Evolutionary conservation across 2,797 vertebrate species (phyloP), one percentile per base, ranked within the genome.

Genomic region (Lagodon rhomboides): DNA sequence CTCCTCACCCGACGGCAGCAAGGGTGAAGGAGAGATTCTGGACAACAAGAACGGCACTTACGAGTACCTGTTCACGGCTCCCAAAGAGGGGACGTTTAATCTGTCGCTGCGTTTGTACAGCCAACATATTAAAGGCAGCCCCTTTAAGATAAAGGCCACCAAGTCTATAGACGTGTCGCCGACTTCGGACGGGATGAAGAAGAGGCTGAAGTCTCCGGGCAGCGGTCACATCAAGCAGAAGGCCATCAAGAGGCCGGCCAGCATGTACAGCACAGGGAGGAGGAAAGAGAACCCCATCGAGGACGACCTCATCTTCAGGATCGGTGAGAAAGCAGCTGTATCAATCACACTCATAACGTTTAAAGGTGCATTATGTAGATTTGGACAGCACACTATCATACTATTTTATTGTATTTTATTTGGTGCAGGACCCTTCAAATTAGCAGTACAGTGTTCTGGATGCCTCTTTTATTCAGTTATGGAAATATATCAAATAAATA

Each of bases 21-120:
- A 94, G 0, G 89, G 85, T 1, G 95, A 97, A 1, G 97, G 97
- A 6, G 96, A 98, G 87, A 96, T 99, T 73, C 92, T 98, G 66
- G 98, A 99, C 94, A 98, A 98, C 91, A 99, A 98, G 91, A 99
- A 99, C 1, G 98, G 98, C 87, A 99, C 98, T 16, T 99, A 99
- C 0, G 98, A 99, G 84, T 97, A 96, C 87, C 82, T 97, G 68
- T 99, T 97, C 90, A 97, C 96, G 0, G 96, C 96, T 62, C 95
- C 97, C 67, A 97, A 95, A 72, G 98, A 99, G 85, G 98, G 98
- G 10, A 96, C 95, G 73, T 97, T 97, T 74, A 96, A 94, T n/a
- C 92, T 99, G 62, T 97, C 97, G 0, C 95, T 99, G 89, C 93
- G 96, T 25, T 95, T 99, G 50, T 97, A 99, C 6, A 97, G 98